Evolutionary conservation across 2,888 invertebrate genomes (phyloP).

Genomic region (Siphonodentalium dalli): DNA sequence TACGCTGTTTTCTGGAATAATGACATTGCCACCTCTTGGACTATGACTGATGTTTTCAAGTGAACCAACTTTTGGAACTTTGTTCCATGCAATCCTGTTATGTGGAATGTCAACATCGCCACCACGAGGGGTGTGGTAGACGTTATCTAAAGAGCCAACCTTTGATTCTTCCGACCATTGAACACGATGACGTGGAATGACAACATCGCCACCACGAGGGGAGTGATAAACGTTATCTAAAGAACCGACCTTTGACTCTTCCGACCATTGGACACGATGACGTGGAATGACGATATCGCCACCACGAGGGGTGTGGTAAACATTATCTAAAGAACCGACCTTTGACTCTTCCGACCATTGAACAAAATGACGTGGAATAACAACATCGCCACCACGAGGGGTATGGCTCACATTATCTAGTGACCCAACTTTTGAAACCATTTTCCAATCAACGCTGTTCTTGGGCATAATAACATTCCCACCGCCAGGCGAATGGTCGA

Average conservation of each 20-base stretch:
- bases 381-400: constrained; percentile 39
- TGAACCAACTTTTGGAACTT: too few relatives aligned
- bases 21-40: too few relatives aligned
- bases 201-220: constrained; percentile 41
- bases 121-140: too few relatives aligned
- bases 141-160: constrained; percentile 28
- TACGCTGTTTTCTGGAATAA: too few relatives aligned
- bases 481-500: constrained; percentile 26
- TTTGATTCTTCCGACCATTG: constrained; percentile 31
- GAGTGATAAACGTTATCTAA: constrained; percentile 39
- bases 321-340: constrained; percentile 43
- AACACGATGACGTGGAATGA: constrained; percentile 25
- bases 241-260: constrained; percentile 40
- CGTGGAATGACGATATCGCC: constrained; percentile 35
- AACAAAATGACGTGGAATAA: constrained; percentile 24
- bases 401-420: constrained; percentile 42
- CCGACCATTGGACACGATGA: constrained; percentile 39
- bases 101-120: too few relatives aligned
- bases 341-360: constrained; percentile 35
- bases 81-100: too few relatives aligned
- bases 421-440: constrained; percentile 44
- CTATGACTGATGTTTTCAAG: too few relatives aligned
- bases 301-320: constrained; percentile 32
- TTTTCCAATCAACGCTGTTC: constrained; percentile 37
- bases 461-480: constrained; percentile 29